These are phyloP conservation scores for Mionectes olivaceus DNA, from an alignment of 2,797 vertebrate species.

Conservation along the genomic window DNA sequence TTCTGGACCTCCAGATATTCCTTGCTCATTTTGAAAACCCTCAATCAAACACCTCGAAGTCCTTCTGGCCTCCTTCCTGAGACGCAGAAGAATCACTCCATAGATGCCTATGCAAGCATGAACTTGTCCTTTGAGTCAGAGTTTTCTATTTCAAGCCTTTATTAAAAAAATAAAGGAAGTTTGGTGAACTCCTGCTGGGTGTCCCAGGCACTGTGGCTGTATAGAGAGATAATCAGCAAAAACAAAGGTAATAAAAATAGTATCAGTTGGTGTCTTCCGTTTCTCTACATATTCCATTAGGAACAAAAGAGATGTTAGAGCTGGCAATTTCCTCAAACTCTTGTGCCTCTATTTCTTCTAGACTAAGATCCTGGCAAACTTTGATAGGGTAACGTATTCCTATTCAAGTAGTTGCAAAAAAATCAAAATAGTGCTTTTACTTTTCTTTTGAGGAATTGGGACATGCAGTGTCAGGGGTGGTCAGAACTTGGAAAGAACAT, in stretches of 20 bases:
- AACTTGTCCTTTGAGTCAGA: not conserved
- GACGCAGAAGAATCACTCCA: not conserved
- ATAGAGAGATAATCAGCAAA: not conserved
- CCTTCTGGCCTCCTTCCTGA: not conserved
- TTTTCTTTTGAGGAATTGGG: not conserved
- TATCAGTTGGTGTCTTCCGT: not conserved
- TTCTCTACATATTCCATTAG: not conserved
- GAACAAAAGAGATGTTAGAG: not conserved
- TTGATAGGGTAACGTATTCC: not conserved
- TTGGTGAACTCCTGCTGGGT: not conserved
- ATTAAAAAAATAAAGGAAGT: not conserved
- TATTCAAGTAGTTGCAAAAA: not conserved
- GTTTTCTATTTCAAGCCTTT: not conserved
- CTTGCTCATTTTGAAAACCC: not conserved
- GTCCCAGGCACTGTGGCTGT: rapidly evolving
- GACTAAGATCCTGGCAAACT: not conserved
- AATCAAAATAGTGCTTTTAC: not conserved
- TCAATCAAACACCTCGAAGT: not conserved
- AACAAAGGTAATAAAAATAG: not conserved
- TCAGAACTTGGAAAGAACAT: not conserved
- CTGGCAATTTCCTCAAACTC: not conserved
- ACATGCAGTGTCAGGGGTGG: not conserved
- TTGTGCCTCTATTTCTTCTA: not conserved
- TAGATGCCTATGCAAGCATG: not conserved
- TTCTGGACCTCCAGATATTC: not conserved